Conservation (phyloP, 2,113 vertebrate species). For the Puntigrus tetrazona region DNA sequence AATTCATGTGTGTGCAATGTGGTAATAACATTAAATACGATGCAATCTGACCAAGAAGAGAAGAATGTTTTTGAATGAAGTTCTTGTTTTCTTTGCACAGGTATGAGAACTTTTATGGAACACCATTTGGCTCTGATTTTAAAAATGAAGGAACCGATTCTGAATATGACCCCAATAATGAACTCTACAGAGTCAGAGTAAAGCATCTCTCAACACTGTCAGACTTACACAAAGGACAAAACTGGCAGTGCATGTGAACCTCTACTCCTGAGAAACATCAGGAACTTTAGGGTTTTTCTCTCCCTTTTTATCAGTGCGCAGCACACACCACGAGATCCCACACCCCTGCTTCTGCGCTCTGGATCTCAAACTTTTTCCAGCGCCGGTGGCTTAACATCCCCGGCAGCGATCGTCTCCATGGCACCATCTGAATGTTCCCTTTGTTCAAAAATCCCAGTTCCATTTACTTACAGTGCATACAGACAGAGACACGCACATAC, state of each 20-base stretch:
- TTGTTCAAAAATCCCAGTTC: slow-evolving; percentile 56
- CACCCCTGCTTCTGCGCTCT: slow-evolving; percentile 22
- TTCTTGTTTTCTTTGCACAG: too few species aligned
- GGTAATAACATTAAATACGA: too few species aligned
- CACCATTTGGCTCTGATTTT: background rate
- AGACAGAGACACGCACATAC: slow-evolving; percentile 36
- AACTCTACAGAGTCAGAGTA: background rate
- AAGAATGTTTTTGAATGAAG: too few species aligned
- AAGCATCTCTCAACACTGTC: background rate
- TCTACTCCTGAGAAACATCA: background rate
- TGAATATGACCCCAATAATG: background rate
- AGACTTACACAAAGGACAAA: slow-evolving; percentile 5
- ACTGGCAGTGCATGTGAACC: background rate
- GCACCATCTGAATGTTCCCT: slow-evolving; percentile 59
- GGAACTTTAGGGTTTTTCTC: slow-evolving; percentile 23
- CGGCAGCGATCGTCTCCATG: slow-evolving; percentile 51
- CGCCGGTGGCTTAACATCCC: slow-evolving; percentile 52
- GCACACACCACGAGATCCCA: slow-evolving; percentile 26
- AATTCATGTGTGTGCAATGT: too few species aligned
- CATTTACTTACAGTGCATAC: slow-evolving; percentile 36
- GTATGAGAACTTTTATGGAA: background rate
- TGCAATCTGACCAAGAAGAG: too few species aligned
- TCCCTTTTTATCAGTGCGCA: slow-evolving; percentile 41
- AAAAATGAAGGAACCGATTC: background rate
- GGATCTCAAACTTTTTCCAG: slow-evolving; percentile 50